Conservation (phyloP, 2,797 vertebrate genomes). For the Sebastes paucispinis region DNA sequence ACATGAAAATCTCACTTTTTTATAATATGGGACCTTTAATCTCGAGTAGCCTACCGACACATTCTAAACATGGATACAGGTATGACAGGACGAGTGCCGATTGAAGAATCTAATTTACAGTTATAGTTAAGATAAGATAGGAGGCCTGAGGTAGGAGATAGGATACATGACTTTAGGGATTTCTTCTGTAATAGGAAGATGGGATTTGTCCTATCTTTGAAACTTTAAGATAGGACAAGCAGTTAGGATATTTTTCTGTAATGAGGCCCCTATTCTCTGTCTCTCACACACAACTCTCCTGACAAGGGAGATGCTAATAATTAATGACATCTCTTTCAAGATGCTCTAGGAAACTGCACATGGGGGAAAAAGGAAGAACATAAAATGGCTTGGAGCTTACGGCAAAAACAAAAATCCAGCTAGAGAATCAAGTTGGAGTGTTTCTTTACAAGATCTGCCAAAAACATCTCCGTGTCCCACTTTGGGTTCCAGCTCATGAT, state of each 20-base stretch:
- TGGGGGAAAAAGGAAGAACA: constrained; percentile 15
- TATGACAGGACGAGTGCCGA: background rate
- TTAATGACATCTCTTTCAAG: constrained; percentile 67
- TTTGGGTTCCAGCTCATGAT: constrained; percentile 21
- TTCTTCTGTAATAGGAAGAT: background rate
- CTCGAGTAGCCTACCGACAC: background rate
- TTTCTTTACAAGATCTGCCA: background rate
- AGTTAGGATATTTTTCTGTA: background rate
- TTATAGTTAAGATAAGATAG: background rate
- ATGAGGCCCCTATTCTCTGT: constrained; percentile 26
- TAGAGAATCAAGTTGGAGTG: constrained; percentile 22
- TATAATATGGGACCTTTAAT: background rate
- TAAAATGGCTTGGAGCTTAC: constrained; percentile 38
- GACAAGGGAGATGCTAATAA: constrained; percentile 66
- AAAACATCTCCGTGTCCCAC: constrained; percentile 34
- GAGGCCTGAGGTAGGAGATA: background rate
- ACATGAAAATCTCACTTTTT: too few relatives aligned
- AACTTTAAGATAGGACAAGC: background rate
- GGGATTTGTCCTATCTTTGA: background rate
- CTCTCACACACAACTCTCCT: constrained; percentile 31
- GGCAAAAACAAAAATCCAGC: constrained; percentile 31
- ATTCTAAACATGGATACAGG: background rate
- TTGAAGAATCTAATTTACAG: background rate
- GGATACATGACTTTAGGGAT: background rate
- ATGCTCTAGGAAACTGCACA: constrained; percentile 46